phyloP scores from a whole-genome alignment of 2,888 invertebrate species.

The Epinotia nisella region DNA sequence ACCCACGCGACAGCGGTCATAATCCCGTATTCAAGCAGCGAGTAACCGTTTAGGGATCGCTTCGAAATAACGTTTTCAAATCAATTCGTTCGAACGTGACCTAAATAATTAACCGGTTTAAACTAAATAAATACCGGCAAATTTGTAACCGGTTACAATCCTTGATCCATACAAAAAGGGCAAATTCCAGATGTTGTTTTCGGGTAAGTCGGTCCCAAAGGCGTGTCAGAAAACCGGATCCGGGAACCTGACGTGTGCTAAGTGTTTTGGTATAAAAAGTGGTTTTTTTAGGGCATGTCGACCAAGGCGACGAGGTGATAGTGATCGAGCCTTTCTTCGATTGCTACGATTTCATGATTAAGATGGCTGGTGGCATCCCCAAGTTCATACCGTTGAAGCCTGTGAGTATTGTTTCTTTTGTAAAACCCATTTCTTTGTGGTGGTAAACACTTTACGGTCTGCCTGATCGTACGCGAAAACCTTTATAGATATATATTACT shows the following conservation, averaged over 20 bases:
- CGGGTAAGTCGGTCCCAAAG: not conserved
- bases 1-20: too few species aligned
- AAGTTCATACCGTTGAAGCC: slow-evolving; percentile 94
- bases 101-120: too few species aligned
- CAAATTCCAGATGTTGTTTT: not conserved
- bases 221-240: not conserved
- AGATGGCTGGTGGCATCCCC: slow-evolving; percentile 93
- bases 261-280: not conserved
- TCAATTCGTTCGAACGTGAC: too few species aligned
- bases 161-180: not conserved
- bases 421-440: not conserved
- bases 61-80: too few species aligned
- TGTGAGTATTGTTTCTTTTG: slow-evolving; percentile 76
- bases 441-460: too few species aligned
- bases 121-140: too few species aligned
- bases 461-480: too few species aligned
- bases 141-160: too few species aligned
- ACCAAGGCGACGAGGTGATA: slow-evolving; percentile 95
- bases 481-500: too few species aligned
- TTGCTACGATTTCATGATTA: slow-evolving; percentile 98
- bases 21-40: too few species aligned
- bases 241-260: not conserved
- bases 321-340: slow-evolving; percentile 99
- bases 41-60: too few species aligned
- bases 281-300: slow-evolving; percentile 88